phyloP scores from a whole-genome alignment of 2,888 invertebrate species.

The Osedax frankpressi region DNA sequence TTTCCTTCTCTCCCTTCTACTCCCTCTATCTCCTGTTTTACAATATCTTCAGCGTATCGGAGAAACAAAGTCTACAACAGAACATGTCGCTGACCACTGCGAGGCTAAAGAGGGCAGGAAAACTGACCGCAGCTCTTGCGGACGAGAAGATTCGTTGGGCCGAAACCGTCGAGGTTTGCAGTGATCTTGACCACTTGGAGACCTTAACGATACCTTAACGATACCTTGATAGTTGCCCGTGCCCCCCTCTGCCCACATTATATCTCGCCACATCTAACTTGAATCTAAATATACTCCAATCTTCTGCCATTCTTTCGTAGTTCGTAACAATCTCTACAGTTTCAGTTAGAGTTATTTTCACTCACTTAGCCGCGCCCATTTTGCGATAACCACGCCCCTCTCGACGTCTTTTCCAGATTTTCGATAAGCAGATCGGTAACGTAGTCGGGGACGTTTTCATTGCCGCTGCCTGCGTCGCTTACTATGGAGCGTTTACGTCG shows the following conservation, averaged over 20 bases:
- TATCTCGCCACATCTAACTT: too few species aligned
- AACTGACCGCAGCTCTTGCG: slow-evolving; percentile 69
- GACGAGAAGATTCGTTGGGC: slow-evolving; percentile 78
- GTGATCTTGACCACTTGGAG: not conserved
- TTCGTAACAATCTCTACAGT: too few species aligned
- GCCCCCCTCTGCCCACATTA: too few species aligned
- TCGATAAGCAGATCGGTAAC: slow-evolving; percentile 42
- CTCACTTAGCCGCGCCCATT: too few species aligned
- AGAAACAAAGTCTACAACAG: slow-evolving; percentile 61
- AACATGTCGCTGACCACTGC: slow-evolving; percentile 66
- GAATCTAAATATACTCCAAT: too few species aligned
- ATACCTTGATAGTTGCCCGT: too few species aligned
- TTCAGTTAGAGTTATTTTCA: too few species aligned
- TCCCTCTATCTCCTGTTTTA: too few species aligned
- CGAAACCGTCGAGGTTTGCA: slow-evolving; percentile 55
- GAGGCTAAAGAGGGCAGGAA: slow-evolving; percentile 66
- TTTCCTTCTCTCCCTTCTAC: too few species aligned
- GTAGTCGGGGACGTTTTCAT: slow-evolving; percentile 48
- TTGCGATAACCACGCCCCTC: too few species aligned
- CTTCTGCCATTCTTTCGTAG: too few species aligned
- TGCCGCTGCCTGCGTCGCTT: slow-evolving; percentile 46
- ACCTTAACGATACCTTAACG: not conserved
- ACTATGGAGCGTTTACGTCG: slow-evolving; percentile 47
- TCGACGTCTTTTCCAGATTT: slow-evolving; percentile 32
- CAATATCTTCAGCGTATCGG: slow-evolving; percentile 51